A percentile compares a stretch with the other conserved stretches of the same genome.
These are phyloP conservation scores for Apostichopus parvimensis DNA, from an alignment of 35 echinoderm and acorn worm species.

Conservation along the genomic window DNA sequence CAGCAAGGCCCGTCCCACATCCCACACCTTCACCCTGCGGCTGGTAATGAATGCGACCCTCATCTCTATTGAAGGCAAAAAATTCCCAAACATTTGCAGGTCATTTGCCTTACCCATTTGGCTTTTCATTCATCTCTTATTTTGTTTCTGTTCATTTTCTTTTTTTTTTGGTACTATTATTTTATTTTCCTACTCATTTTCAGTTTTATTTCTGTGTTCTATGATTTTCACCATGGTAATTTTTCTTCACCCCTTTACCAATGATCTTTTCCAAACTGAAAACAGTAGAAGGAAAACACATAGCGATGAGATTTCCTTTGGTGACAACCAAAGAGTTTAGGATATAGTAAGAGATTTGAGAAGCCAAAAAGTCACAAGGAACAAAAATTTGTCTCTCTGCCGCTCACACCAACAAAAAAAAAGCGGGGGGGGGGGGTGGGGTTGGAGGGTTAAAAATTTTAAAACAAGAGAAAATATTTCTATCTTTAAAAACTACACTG, in stretches of 20 bases:
- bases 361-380: too few relatives aligned
- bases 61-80: conserved; percentile 74
- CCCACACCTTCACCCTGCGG: conserved; percentile 59
- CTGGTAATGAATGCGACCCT: conserved; percentile 72
- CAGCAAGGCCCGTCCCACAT: conserved; percentile 59
- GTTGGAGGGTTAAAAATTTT: too few relatives aligned
- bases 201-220: not conserved
- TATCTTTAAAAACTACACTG: too few relatives aligned
- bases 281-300: too few relatives aligned
- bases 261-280: not conserved
- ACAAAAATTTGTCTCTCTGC: too few relatives aligned
- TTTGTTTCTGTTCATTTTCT: conserved; percentile 26
- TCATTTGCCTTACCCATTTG: conserved; percentile 64
- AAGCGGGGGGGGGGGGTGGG: too few relatives aligned
- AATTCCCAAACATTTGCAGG: conserved; percentile 64
- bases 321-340: too few relatives aligned
- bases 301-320: too few relatives aligned
- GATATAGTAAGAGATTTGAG: too few relatives aligned
- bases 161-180: conserved; percentile 32
- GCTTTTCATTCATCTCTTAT: too few relatives aligned
- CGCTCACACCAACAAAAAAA: too few relatives aligned
- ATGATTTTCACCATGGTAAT: not conserved
- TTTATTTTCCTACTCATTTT: conserved; percentile 34
- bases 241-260: not conserved
- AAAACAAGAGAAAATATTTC: too few relatives aligned